Conservation (phyloP, 1,140 invertebrate genomes). For the Harpegnathos saltator region DNA sequence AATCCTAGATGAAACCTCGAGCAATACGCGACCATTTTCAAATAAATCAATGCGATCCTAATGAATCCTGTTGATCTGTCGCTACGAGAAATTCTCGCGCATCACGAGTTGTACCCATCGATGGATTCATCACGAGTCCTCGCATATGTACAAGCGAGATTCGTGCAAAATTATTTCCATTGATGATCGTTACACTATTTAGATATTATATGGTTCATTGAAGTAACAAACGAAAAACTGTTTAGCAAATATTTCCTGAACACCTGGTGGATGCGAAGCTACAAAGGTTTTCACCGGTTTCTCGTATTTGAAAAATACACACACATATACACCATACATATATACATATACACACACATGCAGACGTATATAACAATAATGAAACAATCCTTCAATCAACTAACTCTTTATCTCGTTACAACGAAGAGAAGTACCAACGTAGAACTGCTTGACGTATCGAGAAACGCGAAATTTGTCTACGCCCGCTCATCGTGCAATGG, state of each 20-base stretch:
- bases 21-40: conserved; percentile 27
- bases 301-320: conserved; percentile 4
- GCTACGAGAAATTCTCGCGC: background rate
- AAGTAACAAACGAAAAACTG: background rate
- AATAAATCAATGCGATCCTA: conserved; percentile 28
- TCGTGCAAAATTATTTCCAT: background rate
- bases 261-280: conserved; percentile 3
- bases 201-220: background rate
- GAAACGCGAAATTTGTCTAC: conserved; percentile 32
- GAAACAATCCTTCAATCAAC: conserved; percentile 31
- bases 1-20: conserved; percentile 3
- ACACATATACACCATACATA: background rate
- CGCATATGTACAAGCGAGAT: background rate
- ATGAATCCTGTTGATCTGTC: conserved; percentile 5
- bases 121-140: background rate
- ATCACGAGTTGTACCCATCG: background rate
- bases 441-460: conserved; percentile 40
- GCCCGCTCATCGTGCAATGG: background rate
- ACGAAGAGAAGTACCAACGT: conserved; percentile 15
- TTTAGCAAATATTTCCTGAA: conserved; percentile 17
- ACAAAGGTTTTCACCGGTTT: conserved; percentile 51
- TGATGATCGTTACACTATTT: background rate
- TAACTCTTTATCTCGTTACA: conserved; percentile 37
- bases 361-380: conserved; percentile 25
- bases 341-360: background rate